Evolutionary conservation across 2,113 vertebrate species (phyloP), one percentile per base, ranked within the genome.

Genomic region (Probosciger aterrimus): DNA sequence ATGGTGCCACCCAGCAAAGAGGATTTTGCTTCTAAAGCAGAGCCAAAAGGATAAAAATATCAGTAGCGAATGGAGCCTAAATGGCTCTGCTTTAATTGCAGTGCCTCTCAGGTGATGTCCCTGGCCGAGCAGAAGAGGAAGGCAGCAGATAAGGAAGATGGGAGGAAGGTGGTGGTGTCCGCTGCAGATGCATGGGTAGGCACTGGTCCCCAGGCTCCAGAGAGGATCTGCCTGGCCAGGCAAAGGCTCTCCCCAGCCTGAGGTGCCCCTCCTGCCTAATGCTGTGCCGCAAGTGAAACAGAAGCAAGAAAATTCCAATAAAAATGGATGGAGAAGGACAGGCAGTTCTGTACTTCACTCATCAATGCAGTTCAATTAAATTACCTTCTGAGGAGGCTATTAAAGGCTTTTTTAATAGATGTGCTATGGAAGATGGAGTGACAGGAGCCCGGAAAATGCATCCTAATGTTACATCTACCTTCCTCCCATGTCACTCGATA

Each of bases 371-470:
- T 73, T 63, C 88, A 94, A 97, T 96, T 96, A 94, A 95, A 96
- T 97, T 97, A 95, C 93, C 92, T 96, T 95, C 84, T 87, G 91
- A 97, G 87, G 63, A 96, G 87, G 96, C 94, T 94, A 91, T 96
- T 95, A 96, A 90, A 92, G 90, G 93, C 41, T 94, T 94, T 97
- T 95, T 90, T 86, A 96, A 95, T 91, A 93, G 92, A 96, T 94
- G 90, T 69, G 71, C 59, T 82, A 53, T 65, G 75, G 90, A 91
- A 96, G 90, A 91, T 15, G 35, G 82, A 88, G 67, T 95, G 95
- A 92, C 93, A 88, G 93, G 30, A 88, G 93, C 68, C 73, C 59
- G 50, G 92, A 59, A 94, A 95, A 96, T 63, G 85, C 87, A 63
- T 95, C 47, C 87, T 73, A 43, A 84, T 73, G 90, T 91, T 85